Percentiles rank a stretch among this genome's conserved stretches.
Evolutionary conservation across 2,113 vertebrate species (phyloP).

Genomic region (pig (Sus scrofa)): DNA sequence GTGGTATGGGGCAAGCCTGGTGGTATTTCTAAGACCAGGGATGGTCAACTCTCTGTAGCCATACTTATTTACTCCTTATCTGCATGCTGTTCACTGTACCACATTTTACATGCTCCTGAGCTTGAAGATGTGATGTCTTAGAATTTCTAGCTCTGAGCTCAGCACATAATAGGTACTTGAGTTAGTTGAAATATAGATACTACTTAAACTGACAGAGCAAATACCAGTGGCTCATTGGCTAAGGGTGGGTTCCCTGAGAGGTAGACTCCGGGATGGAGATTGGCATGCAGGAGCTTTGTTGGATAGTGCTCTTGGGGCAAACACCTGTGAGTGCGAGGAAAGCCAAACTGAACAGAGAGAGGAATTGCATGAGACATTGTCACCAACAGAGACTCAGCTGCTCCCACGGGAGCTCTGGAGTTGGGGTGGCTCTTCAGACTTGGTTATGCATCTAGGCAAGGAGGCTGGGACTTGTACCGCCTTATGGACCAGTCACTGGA

Average conservation of each 20-base stretch:
- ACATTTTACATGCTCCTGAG: background rate
- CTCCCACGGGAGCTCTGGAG: background rate
- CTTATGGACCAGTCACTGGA: background rate
- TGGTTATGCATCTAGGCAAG: background rate
- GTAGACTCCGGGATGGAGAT: background rate
- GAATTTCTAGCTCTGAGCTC: constrained; percentile 28
- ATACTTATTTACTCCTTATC: background rate
- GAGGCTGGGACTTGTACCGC: background rate
- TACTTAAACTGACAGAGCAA: background rate
- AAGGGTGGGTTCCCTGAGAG: background rate
- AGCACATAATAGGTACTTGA: background rate
- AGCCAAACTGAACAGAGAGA: background rate
- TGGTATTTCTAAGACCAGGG: background rate
- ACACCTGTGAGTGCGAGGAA: background rate
- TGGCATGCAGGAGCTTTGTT: background rate
- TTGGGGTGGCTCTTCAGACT: background rate
- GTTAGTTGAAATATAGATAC: constrained; percentile 7
- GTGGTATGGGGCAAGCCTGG: background rate
- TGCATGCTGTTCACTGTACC: background rate
- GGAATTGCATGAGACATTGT: background rate
- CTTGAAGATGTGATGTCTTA: constrained; percentile 6
- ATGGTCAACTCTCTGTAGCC: background rate
- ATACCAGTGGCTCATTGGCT: background rate
- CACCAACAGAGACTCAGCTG: background rate
- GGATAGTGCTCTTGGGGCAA: background rate